These are phyloP conservation scores for Macrosoma leucophasiata DNA, from an alignment of 2,888 invertebrate species.

Conservation along the genomic window DNA sequence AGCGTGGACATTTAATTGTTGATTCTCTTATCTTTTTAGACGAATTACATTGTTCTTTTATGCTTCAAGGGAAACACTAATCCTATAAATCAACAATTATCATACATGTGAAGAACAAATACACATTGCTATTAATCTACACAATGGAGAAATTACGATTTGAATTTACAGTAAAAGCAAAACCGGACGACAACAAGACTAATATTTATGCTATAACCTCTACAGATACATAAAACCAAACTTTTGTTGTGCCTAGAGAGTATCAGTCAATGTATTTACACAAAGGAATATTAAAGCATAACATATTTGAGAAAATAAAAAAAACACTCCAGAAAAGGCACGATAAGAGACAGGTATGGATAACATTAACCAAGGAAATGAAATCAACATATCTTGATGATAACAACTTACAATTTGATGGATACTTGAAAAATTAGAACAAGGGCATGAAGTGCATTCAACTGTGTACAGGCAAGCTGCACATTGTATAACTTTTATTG, in stretches of 20 bases:
- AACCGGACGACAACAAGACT: slow-evolving; percentile 12
- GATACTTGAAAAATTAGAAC: slow-evolving; percentile 14
- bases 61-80: slow-evolving; percentile 22
- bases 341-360: slow-evolving; percentile 14
- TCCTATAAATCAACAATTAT: slow-evolving; percentile 21
- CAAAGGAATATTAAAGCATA: slow-evolving; percentile 8
- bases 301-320: slow-evolving; percentile 11
- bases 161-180: slow-evolving; percentile 13
- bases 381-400: slow-evolving; percentile 13
- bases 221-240: slow-evolving; percentile 9
- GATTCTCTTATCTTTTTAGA: too few relatives aligned
- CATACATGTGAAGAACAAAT: slow-evolving; percentile 1
- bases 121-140: background rate
- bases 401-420: slow-evolving; percentile 15
- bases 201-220: slow-evolving; percentile 13
- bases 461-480: too few relatives aligned
- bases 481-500: too few relatives aligned
- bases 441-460: slow-evolving; percentile 4
- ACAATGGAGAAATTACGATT: slow-evolving; percentile 13
- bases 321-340: slow-evolving; percentile 12
- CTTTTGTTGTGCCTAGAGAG: slow-evolving; percentile 5
- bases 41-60: slow-evolving; percentile 20
- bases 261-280: slow-evolving; percentile 7
- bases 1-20: too few relatives aligned
- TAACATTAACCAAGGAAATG: slow-evolving; percentile 16